Evolutionary conservation across 2,888 invertebrate species (phyloP).

Genomic region (Microctonus aethiopoides): DNA sequence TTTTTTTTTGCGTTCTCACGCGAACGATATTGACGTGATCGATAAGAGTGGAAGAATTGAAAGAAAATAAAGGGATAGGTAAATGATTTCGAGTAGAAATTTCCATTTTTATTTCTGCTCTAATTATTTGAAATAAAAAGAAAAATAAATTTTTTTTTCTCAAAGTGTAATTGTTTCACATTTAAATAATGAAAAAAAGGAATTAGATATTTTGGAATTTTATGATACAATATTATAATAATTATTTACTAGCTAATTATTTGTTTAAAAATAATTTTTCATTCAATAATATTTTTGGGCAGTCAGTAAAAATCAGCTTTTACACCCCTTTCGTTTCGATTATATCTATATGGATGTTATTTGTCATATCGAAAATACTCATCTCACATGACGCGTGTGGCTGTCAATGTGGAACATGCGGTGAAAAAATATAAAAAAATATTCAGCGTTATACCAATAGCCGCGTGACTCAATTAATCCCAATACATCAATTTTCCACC

Average conservation of each 20-base stretch:
- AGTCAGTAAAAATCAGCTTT: not conserved
- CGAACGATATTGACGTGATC: not conserved
- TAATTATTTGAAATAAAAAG: too few species aligned
- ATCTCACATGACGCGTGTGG: not conserved
- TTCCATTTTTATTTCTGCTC: too few species aligned
- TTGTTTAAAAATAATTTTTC: too few species aligned
- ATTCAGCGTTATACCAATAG: not conserved
- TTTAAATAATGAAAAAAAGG: too few species aligned
- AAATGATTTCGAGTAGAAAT: too few species aligned
- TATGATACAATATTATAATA: too few species aligned
- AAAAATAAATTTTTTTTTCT: too few species aligned
- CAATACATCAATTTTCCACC: constrained; percentile 4
- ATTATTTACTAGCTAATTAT: too few species aligned
- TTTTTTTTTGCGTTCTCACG: too few species aligned
- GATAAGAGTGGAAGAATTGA: not conserved
- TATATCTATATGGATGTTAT: not conserved
- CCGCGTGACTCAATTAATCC: constrained; percentile 13
- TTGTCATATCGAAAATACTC: not conserved
- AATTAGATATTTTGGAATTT: too few species aligned
- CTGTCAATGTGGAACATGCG: not conserved
- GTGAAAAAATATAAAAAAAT: not conserved
- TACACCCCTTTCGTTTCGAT: not conserved
- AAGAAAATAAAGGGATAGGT: not conserved
- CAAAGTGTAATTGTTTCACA: too few species aligned
- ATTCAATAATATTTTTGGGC: not conserved